These are phyloP conservation scores for Leucoraja erinaceus DNA, from an alignment of 2,113 vertebrate genomes.

Conservation along the genomic window DNA sequence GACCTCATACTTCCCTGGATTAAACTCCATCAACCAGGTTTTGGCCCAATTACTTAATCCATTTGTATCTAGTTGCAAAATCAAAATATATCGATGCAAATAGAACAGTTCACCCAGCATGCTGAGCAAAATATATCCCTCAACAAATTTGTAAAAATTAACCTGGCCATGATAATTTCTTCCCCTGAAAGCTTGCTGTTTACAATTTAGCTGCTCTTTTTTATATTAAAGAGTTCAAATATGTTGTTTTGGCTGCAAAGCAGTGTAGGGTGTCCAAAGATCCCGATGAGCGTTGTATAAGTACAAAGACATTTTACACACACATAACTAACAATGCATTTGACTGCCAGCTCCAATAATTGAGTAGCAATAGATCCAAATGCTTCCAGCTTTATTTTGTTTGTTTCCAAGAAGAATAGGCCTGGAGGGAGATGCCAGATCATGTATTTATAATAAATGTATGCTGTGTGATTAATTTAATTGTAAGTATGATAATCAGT, in stretches of 20 bases:
- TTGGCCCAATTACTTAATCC: no score
- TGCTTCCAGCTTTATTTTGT: neutral
- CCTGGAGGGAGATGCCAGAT: neutral
- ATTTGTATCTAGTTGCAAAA: no score
- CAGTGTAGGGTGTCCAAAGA: neutral
- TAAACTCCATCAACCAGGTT: no score
- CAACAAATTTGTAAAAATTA: neutral
- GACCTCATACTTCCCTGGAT: no score
- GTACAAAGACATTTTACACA: no score
- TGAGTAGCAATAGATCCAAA: neutral
- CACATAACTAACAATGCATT: neutral
- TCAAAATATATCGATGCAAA: no score
- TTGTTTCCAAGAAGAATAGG: slow-evolving; percentile 2
- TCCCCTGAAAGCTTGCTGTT: neutral
- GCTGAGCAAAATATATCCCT: neutral
- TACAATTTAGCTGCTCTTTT: neutral
- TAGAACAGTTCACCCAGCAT: neutral
- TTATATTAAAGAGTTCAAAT: neutral
- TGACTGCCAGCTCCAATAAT: neutral
- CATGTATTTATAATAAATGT: neutral
- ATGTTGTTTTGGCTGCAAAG: neutral
- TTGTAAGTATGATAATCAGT: neutral
- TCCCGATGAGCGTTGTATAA: neutral
- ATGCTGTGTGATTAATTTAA: slow-evolving; percentile 6
- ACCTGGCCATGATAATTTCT: neutral